These are phyloP conservation scores for Ormia ochracea DNA, from an alignment of 2,888 invertebrate genomes.

Conservation along the genomic window DNA sequence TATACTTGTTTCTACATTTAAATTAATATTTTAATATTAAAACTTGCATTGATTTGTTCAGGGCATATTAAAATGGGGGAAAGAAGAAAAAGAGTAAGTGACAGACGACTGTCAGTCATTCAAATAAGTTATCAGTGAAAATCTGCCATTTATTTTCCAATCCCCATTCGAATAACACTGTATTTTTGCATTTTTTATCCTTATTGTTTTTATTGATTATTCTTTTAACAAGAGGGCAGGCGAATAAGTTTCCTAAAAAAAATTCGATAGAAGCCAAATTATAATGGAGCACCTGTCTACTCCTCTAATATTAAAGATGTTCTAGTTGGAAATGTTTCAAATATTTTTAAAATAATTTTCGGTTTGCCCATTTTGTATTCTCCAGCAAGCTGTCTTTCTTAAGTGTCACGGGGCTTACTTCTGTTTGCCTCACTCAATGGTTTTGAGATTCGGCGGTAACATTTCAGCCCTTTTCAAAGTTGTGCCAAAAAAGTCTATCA, in stretches of 20 bases:
- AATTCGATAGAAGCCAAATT: not conserved
- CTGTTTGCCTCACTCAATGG: not conserved
- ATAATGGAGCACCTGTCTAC: not conserved
- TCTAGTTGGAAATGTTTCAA: not conserved
- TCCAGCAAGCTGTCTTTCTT: not conserved
- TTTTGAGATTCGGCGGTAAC: not conserved
- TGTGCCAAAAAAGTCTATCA: constrained; percentile 45
- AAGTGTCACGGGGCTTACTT: not conserved
- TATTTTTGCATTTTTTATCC: not conserved
- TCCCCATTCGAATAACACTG: not conserved
- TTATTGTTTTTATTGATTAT: not conserved
- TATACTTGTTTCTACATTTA: not conserved
- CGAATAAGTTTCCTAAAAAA: not conserved
- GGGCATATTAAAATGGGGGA: not conserved
- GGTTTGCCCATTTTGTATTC: not conserved
- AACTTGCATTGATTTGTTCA: no score
- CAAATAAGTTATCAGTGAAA: constrained; percentile 63
- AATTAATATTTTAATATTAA: not conserved
- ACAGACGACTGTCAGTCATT: constrained; percentile 75
- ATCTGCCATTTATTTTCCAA: constrained; percentile 14
- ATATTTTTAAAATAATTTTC: not conserved
- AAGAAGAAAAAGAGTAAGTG: constrained; percentile 69
- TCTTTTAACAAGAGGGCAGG: not conserved
- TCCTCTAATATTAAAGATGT: not conserved
- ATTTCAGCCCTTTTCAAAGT: constrained; percentile 71